Evolutionary conservation across 92 coral and sea anemone species (phyloP), one percentile per base, ranked within the genome.

Genomic region (Meandrina meandrites): DNA sequence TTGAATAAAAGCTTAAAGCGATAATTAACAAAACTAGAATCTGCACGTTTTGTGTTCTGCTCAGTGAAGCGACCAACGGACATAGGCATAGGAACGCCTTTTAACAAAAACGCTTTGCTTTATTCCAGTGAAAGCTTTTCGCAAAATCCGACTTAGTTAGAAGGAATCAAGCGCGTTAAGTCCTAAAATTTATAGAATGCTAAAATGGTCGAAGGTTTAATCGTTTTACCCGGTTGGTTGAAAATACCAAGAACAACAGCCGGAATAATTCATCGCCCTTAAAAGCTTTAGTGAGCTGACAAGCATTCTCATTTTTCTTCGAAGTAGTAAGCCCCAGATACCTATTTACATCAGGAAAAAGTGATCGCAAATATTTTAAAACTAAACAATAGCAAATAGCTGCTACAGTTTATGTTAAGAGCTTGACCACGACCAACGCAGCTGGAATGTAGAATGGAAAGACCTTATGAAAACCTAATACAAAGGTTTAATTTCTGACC

Each of bases 361-460:
- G 13, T 24, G 21, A n/a, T 62, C 68, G 51, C 76, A 73, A 73
- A 73, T 73, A 73, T 73, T 73, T 73, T 73, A 8, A 36, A 69
- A 36, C 47, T 19, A 35, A 73, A 73, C 77, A 35, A 21, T 62
- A 12, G 24, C 4, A 8, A 5, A 73, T 35, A 19, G 21, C 30
- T 73, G 77, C 48, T 18, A 73, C 77, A 32, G 42, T 19, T 73
- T 19, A 73, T 19, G n/a, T 62, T 22, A 24, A 62, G 31, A 62
- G 0, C 68, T n/a, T 62, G 24, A 24, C 11, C 68, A 24, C 68
- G 68, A 27, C 16, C 27, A 66, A 66, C 71, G 18, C 71, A n/a
- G 51, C 35, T 40, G 40, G 50, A 21, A 74, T 37, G 32, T 18
- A 36, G 54, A 74, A 73, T 36, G 47, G 5, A 19, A 66, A 27